These are phyloP conservation scores for Halichondria panicea DNA, from an alignment of 37 sponge, comb jelly and placozoan genomes.

Conservation along the genomic window DNA sequence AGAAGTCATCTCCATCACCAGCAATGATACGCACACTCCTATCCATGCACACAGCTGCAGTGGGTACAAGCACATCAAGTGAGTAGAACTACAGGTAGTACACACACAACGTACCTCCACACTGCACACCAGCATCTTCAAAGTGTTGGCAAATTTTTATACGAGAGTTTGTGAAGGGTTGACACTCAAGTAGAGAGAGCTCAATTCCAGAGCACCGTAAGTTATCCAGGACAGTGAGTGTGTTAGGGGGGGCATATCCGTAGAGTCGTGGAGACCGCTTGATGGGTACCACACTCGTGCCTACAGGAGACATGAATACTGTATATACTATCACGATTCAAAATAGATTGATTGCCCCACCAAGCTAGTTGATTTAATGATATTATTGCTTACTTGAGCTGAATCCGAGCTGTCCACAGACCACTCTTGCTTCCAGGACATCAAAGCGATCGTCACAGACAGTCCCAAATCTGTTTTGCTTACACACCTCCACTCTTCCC, in stretches of 20 bases:
- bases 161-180: background rate
- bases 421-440: constrained; percentile 21
- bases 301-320: background rate
- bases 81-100: background rate
- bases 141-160: background rate
- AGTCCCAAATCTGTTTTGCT: constrained; percentile 13
- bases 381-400: background rate
- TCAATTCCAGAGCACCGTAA: constrained; percentile 5
- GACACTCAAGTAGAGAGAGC: background rate
- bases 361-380: background rate
- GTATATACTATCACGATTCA: background rate
- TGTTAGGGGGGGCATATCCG: background rate
- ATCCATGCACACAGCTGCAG: constrained; percentile 8
- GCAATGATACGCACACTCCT: background rate
- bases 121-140: constrained; percentile 21
- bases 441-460: constrained; percentile 26
- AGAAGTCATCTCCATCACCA: background rate
- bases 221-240: background rate
- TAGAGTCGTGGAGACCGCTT: background rate
- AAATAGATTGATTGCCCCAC: background rate
- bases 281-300: background rate
- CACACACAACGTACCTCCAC: constrained; percentile 8
- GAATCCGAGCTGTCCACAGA: constrained; percentile 7
- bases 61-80: background rate
- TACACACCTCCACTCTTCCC: constrained; percentile 16